Evolutionary conservation across 2,113 vertebrate genomes (phyloP).

Genomic region (Raja brachyura): DNA sequence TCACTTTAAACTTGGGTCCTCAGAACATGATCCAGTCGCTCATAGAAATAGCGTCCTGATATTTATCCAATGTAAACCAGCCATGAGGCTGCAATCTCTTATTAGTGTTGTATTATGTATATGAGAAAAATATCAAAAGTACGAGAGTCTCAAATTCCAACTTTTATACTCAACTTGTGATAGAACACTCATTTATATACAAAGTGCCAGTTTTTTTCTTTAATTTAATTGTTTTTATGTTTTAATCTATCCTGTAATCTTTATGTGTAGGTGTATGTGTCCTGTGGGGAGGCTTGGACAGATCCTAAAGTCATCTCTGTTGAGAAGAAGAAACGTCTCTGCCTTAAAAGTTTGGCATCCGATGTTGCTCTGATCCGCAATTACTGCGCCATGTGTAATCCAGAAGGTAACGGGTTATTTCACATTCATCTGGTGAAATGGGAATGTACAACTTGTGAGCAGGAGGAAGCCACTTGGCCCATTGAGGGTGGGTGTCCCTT

Average conservation of each 20-base stretch:
- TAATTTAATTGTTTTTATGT: neutral
- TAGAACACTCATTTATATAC: neutral
- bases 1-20: too few species aligned
- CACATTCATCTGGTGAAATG: constrained; percentile 17
- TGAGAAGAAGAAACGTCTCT: constrained; percentile 47
- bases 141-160: neutral
- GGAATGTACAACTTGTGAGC: too few species aligned
- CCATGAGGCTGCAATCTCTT: neutral
- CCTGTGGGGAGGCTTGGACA: constrained; percentile 51
- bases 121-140: neutral
- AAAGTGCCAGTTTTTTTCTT: neutral
- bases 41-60: too few species aligned
- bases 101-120: neutral
- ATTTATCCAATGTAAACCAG: too few species aligned
- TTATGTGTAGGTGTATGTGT: constrained; percentile 48
- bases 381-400: constrained; percentile 46
- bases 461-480: too few species aligned
- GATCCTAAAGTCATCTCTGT: constrained; percentile 44
- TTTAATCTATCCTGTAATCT: neutral
- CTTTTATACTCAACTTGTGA: neutral
- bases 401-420: constrained; percentile 43
- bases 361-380: constrained; percentile 50
- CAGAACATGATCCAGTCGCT: too few species aligned
- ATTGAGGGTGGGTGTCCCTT: too few species aligned
- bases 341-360: constrained; percentile 46